Evolutionary conservation across 1,140 invertebrate genomes (phyloP).

Genomic region (Dinoponera quadriceps): DNA sequence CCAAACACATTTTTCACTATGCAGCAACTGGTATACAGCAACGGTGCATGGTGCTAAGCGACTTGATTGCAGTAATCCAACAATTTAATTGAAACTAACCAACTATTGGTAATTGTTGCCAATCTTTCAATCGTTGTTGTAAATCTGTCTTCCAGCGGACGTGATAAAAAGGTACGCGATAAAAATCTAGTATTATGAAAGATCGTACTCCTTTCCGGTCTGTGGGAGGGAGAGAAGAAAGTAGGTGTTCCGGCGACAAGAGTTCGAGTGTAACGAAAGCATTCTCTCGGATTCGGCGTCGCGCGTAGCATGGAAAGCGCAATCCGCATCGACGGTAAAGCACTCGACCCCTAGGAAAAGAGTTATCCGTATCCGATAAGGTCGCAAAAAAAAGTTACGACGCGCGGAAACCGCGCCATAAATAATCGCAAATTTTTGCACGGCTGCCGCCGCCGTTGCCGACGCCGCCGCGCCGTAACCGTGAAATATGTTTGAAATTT

Average conservation of each 20-base stretch:
- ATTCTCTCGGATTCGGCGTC: neutral
- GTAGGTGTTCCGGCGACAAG: neutral
- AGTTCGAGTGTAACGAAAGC: slow-evolving; percentile 8
- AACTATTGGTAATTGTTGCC: too few relatives aligned
- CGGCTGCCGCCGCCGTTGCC: slow-evolving; percentile 28
- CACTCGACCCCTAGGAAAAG: slow-evolving; percentile 29
- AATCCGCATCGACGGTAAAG: slow-evolving; percentile 49
- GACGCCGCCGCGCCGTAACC: slow-evolving; percentile 32
- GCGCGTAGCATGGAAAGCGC: slow-evolving; percentile 27
- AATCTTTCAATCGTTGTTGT: too few relatives aligned
- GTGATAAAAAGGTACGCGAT: slow-evolving; percentile 37
- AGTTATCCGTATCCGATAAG: slow-evolving; percentile 59
- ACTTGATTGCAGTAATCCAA: too few relatives aligned
- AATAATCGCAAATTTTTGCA: slow-evolving; percentile 66
- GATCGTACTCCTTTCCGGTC: slow-evolving; percentile 31
- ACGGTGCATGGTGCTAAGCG: too few relatives aligned
- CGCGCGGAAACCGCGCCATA: slow-evolving; percentile 58
- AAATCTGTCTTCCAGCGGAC: neutral
- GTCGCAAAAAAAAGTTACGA: slow-evolving; percentile 51
- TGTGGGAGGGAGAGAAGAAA: neutral
- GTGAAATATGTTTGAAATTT: slow-evolving; percentile 56
- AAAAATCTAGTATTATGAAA: slow-evolving; percentile 53
- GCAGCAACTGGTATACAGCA: too few relatives aligned
- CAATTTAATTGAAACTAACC: too few relatives aligned
- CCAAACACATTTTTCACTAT: too few relatives aligned